These are phyloP conservation scores for Oreonectes daqikongensis DNA, from an alignment of 2,797 vertebrate species.

Conservation along the genomic window DNA sequence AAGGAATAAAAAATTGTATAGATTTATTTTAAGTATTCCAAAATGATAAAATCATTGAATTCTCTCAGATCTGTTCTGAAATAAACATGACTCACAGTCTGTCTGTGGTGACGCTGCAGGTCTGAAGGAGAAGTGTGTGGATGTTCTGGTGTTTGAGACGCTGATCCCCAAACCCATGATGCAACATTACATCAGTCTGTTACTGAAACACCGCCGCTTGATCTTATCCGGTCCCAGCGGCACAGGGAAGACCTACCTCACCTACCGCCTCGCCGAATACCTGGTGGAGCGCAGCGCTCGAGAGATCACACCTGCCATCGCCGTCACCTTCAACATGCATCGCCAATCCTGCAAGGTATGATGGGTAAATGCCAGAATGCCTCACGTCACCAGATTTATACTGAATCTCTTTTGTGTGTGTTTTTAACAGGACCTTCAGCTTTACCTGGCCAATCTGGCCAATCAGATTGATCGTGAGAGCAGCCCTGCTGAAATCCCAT, in stretches of 20 bases:
- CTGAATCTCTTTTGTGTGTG: not conserved
- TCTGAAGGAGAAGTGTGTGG: constrained; percentile 96
- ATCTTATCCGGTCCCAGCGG: constrained; percentile 95
- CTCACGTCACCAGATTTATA: not conserved
- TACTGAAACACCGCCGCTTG: constrained; percentile 94
- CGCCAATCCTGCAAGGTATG: constrained; percentile 96
- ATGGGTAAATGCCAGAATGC: not conserved
- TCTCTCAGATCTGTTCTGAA: too few relatives aligned
- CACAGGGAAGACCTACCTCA: constrained; percentile 95
- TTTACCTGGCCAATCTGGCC: constrained; percentile 95
- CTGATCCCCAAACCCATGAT: constrained; percentile 98
- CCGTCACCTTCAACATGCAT: constrained; percentile 97
- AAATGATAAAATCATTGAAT: too few relatives aligned
- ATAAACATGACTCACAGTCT: too few relatives aligned
- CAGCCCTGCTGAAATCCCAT: constrained; percentile 82
- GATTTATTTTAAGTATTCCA: too few relatives aligned
- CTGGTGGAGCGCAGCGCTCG: constrained; percentile 95
- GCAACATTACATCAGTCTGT: constrained; percentile 97
- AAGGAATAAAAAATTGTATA: too few relatives aligned
- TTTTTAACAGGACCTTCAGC: constrained; percentile 87
- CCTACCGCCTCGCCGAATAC: constrained; percentile 92
- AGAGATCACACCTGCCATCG: constrained; percentile 85
- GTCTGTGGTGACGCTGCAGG: constrained; percentile 71
- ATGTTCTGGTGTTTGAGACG: constrained; percentile 95
- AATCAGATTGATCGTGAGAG: constrained; percentile 96